Base-by-base conservation (phyloP, 2,113 vertebrate genomes). In the Meriones unguiculatus region DNA sequence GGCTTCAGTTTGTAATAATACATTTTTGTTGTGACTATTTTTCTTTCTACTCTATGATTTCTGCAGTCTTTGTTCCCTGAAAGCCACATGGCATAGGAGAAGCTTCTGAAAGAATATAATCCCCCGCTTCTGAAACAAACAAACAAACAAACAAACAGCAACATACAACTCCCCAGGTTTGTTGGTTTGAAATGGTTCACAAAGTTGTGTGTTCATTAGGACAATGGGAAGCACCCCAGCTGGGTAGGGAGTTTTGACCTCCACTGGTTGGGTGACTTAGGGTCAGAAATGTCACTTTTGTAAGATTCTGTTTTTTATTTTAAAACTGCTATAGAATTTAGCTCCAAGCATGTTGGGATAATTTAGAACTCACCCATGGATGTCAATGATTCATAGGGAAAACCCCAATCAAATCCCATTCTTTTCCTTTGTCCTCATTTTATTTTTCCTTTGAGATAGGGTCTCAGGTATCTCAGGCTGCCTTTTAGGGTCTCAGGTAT, bases 31-130 rank as follows among this genome's bases (percentile, higher is more conserved):
- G 28, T 80, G 59, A 76, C 78, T 91, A 67, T 91, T 14, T 17
- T 90, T 75, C 38, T 75, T 5, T 73, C 15, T 92, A 0, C 73
- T 89, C 12, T 95, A 94, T 92, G 22, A 86, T 89, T 96, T 89
- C 77, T 41, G 32, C 0, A 15, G 18, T 94, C 0, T 64, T 84
- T 69, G 3, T 91, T 97, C 95, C 41, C n/a, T 75, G 50, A 91
- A 94, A 93, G 50, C 24, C 35, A 81, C 4, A 18, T 72, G 72
- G 7, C 5, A 46, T 10, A 46, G 72, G 67, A 88, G 3, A 22
- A 78, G 10, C 20, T 30, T 87, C 12, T 59, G 41, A 93, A 64
- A 84, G 65, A 92, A 80, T 9, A 89, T 41, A 41, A 3, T 0
- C 81, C 6, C 10, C 0, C 69, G 9, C 14, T 70, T 30, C 64